Base-by-base conservation (phyloP, 2,888 invertebrate genomes). In the Synergus japonicus region DNA sequence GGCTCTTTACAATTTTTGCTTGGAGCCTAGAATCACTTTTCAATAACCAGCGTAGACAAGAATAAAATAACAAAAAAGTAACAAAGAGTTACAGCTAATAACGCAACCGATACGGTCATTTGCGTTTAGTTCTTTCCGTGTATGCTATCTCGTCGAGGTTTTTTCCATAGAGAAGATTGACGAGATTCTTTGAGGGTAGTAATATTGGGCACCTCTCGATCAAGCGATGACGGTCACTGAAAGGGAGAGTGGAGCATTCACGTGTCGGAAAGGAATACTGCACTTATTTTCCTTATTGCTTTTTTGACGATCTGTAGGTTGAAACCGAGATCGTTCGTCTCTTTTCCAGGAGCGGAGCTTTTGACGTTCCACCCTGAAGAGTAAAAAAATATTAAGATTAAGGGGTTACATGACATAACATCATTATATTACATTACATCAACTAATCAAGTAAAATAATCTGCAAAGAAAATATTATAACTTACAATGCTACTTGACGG, bases 401-500 rank as follows among this genome's bases (percentile, higher is more conserved):
- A 63, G 60, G 7, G 37, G 37, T 37, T 37, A 37, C 5, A 7
- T 7, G 5, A 5, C 37, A 37, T 37, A 37, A 5, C 7, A 37
- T n/a, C n/a, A n/a, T n/a, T n/a, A n/a, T n/a, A n/a, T n/a, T n/a
- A n/a, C n/a, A n/a, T n/a, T n/a, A n/a, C n/a, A 5, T 5, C 54
- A 54, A n/a, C 10, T 4, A 54, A 29, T 5, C 54, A 54, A n/a
- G 58, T 4, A 54, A 29, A 63, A 29, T 13, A 4, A 65, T 41
- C n/a, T 2, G 9, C 15, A 9, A 44, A 18, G n/a, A 18, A 3
- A 15, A 73, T 46, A 73, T 63, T 29, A 2, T 63, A 84, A 89
- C 89, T 91, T 87, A 91, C 91, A 90, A 88, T 91, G 90, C 91
- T 94, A 95, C 91, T 95, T 95, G 90, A 95, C 95, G 88, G 96